Conservation (phyloP, 2,888 invertebrate species). For the Folsomia manolachei region DNA sequence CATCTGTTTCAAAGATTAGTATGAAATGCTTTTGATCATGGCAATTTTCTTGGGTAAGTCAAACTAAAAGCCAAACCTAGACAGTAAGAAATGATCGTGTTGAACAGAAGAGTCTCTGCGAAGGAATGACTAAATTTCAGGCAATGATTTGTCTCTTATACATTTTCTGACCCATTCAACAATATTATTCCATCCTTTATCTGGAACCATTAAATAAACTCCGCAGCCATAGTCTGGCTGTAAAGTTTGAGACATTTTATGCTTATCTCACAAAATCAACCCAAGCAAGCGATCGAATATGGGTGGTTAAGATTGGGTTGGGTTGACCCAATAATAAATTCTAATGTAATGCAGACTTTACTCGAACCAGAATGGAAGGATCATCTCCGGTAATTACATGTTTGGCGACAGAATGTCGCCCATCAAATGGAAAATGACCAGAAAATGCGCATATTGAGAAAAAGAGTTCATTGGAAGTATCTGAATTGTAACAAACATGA, state of each 20-base stretch:
- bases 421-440: not conserved
- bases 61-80: not conserved
- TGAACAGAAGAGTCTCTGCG: not conserved
- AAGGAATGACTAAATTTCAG: not conserved
- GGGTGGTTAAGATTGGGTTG: too few species aligned
- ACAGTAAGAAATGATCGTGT: not conserved
- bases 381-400: too few species aligned
- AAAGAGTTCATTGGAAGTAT: too few species aligned
- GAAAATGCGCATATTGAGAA: too few species aligned
- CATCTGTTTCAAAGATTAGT: not conserved
- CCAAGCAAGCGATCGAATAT: not conserved
- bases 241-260: not conserved
- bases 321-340: not conserved
- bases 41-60: not conserved
- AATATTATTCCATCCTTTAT: not conserved
- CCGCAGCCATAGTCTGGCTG: not conserved
- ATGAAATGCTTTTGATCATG: not conserved
- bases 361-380: too few species aligned
- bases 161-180: not conserved
- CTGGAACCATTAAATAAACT: not conserved
- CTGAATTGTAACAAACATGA: too few species aligned
- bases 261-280: not conserved
- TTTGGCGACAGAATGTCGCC: not conserved
- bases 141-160: not conserved
- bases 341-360: not conserved